Evolutionary conservation across 2,888 invertebrate species (phyloP).

Genomic region (Leistus spinibarbis): DNA sequence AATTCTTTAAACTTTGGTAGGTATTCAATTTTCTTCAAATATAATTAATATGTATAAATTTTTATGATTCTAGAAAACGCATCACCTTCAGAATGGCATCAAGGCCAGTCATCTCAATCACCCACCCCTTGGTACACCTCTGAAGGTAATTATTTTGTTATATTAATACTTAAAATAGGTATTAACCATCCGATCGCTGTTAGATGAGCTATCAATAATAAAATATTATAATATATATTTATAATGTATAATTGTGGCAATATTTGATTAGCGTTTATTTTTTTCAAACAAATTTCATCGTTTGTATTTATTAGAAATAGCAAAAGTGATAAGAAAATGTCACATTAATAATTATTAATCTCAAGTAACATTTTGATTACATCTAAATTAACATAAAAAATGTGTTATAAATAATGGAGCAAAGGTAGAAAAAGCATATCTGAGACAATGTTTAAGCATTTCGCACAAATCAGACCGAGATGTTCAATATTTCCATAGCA

Average conservation of each 20-base stretch:
- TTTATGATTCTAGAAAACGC: slow-evolving; percentile 19
- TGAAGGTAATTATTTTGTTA: slow-evolving; percentile 29
- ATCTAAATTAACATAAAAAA: too few relatives aligned
- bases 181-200: neutral
- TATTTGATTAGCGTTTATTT: too few relatives aligned
- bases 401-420: too few relatives aligned
- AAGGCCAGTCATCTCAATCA: slow-evolving; percentile 31
- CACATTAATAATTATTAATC: too few relatives aligned
- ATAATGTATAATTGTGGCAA: too few relatives aligned
- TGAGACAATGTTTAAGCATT: neutral
- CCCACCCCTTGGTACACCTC: slow-evolving; percentile 31
- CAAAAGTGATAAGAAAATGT: too few relatives aligned
- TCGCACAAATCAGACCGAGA: neutral
- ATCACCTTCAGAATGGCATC: slow-evolving; percentile 32
- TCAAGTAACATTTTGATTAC: too few relatives aligned
- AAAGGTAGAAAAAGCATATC: neutral
- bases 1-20: too few relatives aligned
- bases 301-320: too few relatives aligned
- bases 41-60: slow-evolving; percentile 7
- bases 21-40: neutral
- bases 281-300: too few relatives aligned
- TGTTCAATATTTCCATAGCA: neutral
- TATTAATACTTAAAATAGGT: neutral
- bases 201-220: neutral
- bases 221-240: too few relatives aligned